Base-by-base conservation (phyloP, 1,140 invertebrate species). In the Zeugodacus cucurbitae region DNA sequence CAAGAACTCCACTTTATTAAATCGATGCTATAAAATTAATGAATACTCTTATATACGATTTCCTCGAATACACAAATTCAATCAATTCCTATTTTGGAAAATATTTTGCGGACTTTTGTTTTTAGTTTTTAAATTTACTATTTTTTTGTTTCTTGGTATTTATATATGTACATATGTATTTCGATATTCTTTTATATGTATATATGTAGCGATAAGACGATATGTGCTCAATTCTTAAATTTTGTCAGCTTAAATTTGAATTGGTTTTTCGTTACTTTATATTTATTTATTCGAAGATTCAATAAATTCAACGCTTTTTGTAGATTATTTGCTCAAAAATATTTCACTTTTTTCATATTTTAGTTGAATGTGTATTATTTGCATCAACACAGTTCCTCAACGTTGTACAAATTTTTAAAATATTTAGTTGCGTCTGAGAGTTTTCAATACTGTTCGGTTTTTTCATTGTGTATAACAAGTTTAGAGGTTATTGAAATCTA, bases 171-270 rank as follows among this genome's bases (percentile, higher is more conserved):
- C 37, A 82, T 82, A 82, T 82, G 74, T 48, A 54, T 82, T 10
- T 82, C 14, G 74, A 82, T 82, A 82, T 82, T 82, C 37, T 3
- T 74, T 54, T 82, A 82, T 48, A 48, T 82, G 41, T 48, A 78
- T n/a, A 17, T 78, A 48, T 26, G 74, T 82, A 48, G 74, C 41
- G 14, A 54, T 54, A 54, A 48, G 41, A 48, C 74, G 74, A 82
- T 82, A 82, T 82, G 74, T 82, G 41, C 41, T 82, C 74, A 82
- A 82, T 82, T 82, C 74, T 82, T 22, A 82, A 82, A 48, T 44
- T 82, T 48, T 26, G 37, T 82, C 37, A 54, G 74, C 41, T 82
- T 48, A 82, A 70, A 26, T 48, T 82, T 26, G 41, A 44, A 82
- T 82, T 54, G 48, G 11, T 54, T 54, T 48, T 54, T 54, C 20